phyloP scores from a whole-genome alignment of 2,888 invertebrate genomes.

The Pterobdella sp. region DNA sequence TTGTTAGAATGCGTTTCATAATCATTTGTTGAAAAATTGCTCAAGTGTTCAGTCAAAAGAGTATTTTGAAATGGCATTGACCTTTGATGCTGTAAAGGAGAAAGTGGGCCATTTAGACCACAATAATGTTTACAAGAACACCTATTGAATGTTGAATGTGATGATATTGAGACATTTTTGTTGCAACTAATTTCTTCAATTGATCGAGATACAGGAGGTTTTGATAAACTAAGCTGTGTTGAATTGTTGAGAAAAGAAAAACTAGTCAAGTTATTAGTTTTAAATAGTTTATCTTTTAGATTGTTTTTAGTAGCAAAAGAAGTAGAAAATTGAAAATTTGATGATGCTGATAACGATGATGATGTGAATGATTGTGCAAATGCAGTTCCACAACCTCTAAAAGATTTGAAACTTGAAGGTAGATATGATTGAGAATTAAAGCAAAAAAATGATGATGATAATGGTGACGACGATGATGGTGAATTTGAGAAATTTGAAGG shows the following conservation, averaged over 20 bases:
- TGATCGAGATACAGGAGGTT: not conserved
- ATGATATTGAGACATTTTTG: no score
- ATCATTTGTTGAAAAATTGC: no score
- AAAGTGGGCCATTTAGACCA: not conserved
- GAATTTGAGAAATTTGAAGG: not conserved
- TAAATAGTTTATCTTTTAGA: not conserved
- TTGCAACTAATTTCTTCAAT: no score
- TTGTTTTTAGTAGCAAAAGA: not conserved
- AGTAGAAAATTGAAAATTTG: not conserved
- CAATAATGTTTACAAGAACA: not conserved
- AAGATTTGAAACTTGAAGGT: not conserved
- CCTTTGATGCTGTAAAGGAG: no score
- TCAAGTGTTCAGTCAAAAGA: no score
- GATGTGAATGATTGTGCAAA: not conserved
- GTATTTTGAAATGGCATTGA: no score
- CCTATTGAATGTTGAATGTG: not conserved
- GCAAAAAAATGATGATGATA: not conserved
- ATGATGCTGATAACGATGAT: not conserved
- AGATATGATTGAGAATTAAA: not conserved
- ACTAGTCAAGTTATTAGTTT: no score
- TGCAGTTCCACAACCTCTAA: not conserved
- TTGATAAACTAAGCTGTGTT: no score
- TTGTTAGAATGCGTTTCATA: no score
- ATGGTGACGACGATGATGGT: not conserved
- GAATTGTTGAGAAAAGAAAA: no score